Evolutionary conservation across 2,113 vertebrate species (phyloP).

Genomic region (Paratilapia polleni): DNA sequence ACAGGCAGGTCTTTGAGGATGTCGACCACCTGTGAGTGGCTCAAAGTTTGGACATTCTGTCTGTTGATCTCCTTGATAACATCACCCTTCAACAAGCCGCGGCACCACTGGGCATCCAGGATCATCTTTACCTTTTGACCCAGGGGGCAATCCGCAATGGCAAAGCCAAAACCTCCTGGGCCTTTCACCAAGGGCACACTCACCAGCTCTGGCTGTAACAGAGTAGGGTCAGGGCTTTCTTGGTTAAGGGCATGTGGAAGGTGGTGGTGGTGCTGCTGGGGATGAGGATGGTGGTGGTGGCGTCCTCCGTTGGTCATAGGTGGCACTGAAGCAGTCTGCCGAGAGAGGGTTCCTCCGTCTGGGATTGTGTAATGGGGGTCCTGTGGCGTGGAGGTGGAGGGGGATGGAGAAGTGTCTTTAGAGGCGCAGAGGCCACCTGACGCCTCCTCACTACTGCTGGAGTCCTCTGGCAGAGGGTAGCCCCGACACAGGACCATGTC

Average conservation of each 20-base stretch:
- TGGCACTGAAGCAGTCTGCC: slow-evolving; percentile 68
- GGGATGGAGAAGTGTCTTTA: slow-evolving; percentile 75
- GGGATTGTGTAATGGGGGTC: slow-evolving; percentile 79
- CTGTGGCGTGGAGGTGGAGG: slow-evolving; percentile 77
- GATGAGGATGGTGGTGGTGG: slow-evolving; percentile 51
- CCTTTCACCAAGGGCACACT: slow-evolving; percentile 93
- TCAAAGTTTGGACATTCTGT: slow-evolving; percentile 94
- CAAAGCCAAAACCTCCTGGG: slow-evolving; percentile 95
- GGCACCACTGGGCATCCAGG: slow-evolving; percentile 97
- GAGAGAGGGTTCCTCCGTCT: slow-evolving; percentile 84
- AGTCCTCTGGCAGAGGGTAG: slow-evolving; percentile 95
- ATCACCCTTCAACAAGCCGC: slow-evolving; percentile 94
- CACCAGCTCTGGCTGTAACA: slow-evolving; percentile 91
- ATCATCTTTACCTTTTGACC: slow-evolving; percentile 99
- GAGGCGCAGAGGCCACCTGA: slow-evolving; percentile 78
- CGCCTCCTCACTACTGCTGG: slow-evolving; percentile 79
- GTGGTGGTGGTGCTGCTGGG: slow-evolving; percentile 53
- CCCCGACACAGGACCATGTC: slow-evolving; percentile 95
- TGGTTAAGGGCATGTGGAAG: slow-evolving; percentile 55
- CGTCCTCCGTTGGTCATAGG: slow-evolving; percentile 83
- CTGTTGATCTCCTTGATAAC: slow-evolving; percentile 97
- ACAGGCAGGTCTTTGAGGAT: slow-evolving; percentile 96
- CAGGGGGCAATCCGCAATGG: slow-evolving; percentile 93
- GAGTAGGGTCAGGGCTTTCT: slow-evolving; percentile 84
- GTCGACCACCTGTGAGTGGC: slow-evolving; percentile 96